A percentile compares a stretch with the other conserved stretches of the same genome.
phyloP scores from a whole-genome alignment of 2,888 invertebrate species.

The Drosophila monieri region DNA sequence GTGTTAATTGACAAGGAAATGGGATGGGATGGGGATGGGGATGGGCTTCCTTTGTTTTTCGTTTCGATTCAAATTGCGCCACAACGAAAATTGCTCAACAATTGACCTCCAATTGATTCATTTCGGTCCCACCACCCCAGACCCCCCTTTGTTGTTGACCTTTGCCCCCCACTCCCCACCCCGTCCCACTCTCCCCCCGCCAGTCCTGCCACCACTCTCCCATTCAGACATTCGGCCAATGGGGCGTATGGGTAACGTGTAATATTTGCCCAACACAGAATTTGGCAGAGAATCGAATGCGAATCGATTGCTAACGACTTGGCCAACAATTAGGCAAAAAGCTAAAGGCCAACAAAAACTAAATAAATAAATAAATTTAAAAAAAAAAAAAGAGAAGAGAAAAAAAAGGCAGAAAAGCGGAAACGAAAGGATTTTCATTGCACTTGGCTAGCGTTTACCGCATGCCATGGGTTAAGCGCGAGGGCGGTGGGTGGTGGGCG shows the following conservation, averaged over 20 bases:
- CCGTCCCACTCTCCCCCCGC: background rate
- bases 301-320: slow-evolving; percentile 23
- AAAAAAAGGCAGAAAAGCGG: slow-evolving; percentile 30
- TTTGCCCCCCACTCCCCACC: background rate
- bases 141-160: slow-evolving; percentile 28
- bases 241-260: slow-evolving; percentile 46
- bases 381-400: slow-evolving; percentile 12
- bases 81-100: slow-evolving; percentile 42
- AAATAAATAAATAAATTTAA: background rate
- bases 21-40: background rate
- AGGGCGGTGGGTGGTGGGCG: slow-evolving; percentile 10
- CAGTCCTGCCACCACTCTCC: background rate
- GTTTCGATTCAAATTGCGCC: slow-evolving; percentile 36
- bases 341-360: background rate
- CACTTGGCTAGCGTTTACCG: slow-evolving; percentile 39
- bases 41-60: slow-evolving; percentile 6
- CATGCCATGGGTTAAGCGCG: slow-evolving; percentile 38
- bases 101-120: slow-evolving; percentile 48
- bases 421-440: slow-evolving; percentile 45
- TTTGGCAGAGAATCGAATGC: slow-evolving; percentile 41
- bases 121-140: slow-evolving; percentile 2
- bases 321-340: slow-evolving; percentile 41
- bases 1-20: slow-evolving; percentile 36
- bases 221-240: background rate
- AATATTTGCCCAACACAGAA: slow-evolving; percentile 42